Base-by-base conservation (phyloP, 1,140 invertebrate species). In the Hyles euphorbiae region DNA sequence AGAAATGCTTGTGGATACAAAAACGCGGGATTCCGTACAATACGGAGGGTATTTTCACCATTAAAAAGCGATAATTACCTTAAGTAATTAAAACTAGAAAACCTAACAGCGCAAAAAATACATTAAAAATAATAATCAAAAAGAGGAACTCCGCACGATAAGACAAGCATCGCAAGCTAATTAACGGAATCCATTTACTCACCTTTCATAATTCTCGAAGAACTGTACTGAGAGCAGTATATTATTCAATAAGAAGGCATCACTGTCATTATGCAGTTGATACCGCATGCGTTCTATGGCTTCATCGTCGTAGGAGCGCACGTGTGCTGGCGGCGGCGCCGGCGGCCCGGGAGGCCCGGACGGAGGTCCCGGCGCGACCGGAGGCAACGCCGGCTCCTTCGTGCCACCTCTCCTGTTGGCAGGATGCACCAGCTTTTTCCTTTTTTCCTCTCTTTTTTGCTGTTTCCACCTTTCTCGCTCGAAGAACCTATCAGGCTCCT, bases 131-230 rank as follows among this genome's bases (percentile, higher is more conserved):
- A 22, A 22, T 22, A 22, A 22, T 22, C 22, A 22, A 22, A 22
- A 22, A 22, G 22, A 22, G 22, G 22, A 22, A 22, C 22, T 22
- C 22, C 22, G 22, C 22, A 22, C 22, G 22, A 22, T 22, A 22
- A 22, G 22, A 22, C 22, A 22, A 22, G 22, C 22, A 22, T 22
- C 22, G 22, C 22, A 22, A 22, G 22, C 22, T 22, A 22, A 22
- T 22, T 22, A 22, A 22, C 22, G 22, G 22, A 22, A 22, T 22
- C 22, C 22, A 22, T 22, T 22, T 22, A 45, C 22, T 70, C 65
- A 95, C 94, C 91, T 90, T 66, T 95, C 93, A 72, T 92, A 96
- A 81, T 96, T 94, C 49, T 92, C 89, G 59, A 95, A 95, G 83
- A 96, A 95, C 74, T 95, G 94, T 3, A 94, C 86, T 34, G 92